Base-by-base conservation (phyloP, 2,113 vertebrate species). In the Toxotes chatareus region DNA sequence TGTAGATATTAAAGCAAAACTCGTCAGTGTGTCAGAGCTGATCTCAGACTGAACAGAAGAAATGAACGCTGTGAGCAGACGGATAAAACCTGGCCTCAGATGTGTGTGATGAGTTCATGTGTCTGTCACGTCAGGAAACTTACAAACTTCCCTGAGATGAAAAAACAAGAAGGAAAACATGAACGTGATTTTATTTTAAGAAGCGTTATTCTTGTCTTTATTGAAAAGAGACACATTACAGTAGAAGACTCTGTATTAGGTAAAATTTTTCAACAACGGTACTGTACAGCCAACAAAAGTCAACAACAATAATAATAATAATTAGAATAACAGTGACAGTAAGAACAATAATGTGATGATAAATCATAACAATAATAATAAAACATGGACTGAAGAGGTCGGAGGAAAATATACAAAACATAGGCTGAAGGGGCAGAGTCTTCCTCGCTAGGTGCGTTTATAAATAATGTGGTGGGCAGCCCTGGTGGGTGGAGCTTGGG, bases 141-240 rank as follows among this genome's bases (percentile, higher is more conserved):
- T 27, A 27, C 27, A 27, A 27, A 27, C 27, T 27, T 27, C 27
- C 27, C 27, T 27, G 27, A 27, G 27, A 27, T 27, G 27, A 27
- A 27, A 27, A 27, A 27, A 27, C 27, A 27, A 27, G 27, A 27
- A 27, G 7, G 13, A 14, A 21, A 6, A 2, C 17, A n/a, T 0
- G 0, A 1, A 62, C 4, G 7, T 17, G 42, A 23, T 3, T 0
- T 46, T 73, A 91, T 91, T 90, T 93, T 91, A 95, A 91, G 90
- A 94, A 89, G 88, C 87, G 96, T 95, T 94, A 91, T 93, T 93
- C 91, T 95, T 72, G 92, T 96, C 95, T 99, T 99, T 98, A 98
- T 98, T 98, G 96, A 97, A 97, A 97, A 97, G 96, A 96, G 96
- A 97, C 94, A 95, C 93, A 93, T 94, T 94, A 95, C 95, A 94